phyloP scores from a whole-genome alignment of 2,113 vertebrate species.

The Malurus alboscapulatus region DNA sequence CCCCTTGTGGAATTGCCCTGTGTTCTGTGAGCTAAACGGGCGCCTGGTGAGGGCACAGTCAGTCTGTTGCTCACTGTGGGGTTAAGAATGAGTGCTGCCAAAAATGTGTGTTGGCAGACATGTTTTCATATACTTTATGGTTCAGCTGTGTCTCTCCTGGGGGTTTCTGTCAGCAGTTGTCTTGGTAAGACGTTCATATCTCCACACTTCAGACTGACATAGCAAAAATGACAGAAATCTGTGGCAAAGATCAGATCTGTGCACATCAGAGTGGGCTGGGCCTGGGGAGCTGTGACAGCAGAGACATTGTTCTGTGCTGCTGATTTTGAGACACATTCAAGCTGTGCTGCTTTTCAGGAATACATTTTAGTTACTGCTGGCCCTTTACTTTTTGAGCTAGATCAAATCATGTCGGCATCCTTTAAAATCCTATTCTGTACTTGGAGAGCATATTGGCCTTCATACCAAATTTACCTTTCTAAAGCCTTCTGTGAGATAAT shows the following conservation, averaged over 20 bases:
- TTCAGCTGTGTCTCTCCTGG: not conserved
- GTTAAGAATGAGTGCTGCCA: not conserved
- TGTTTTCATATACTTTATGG: not conserved
- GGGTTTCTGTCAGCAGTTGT: not conserved
- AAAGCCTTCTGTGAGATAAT: not conserved
- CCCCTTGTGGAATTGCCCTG: not conserved
- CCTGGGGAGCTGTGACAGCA: not conserved
- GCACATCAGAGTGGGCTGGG: not conserved
- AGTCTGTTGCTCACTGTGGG: not conserved
- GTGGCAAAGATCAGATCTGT: not conserved
- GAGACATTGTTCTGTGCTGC: not conserved
- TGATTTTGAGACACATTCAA: not conserved
- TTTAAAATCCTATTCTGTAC: not conserved
- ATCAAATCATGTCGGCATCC: not conserved
- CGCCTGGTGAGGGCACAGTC: not conserved
- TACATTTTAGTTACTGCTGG: not conserved
- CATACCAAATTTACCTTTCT: not conserved
- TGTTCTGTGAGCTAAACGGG: not conserved
- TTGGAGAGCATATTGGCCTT: not conserved
- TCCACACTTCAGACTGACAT: not conserved
- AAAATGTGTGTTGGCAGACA: not conserved
- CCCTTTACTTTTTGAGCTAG: not conserved
- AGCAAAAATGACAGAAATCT: not conserved
- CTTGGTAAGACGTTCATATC: not conserved
- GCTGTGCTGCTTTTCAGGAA: not conserved